Percentiles rank a stretch among this genome's conserved stretches.
phyloP scores from a whole-genome alignment of 2,888 invertebrate genomes.

The Meiosimyza decipiens region DNA sequence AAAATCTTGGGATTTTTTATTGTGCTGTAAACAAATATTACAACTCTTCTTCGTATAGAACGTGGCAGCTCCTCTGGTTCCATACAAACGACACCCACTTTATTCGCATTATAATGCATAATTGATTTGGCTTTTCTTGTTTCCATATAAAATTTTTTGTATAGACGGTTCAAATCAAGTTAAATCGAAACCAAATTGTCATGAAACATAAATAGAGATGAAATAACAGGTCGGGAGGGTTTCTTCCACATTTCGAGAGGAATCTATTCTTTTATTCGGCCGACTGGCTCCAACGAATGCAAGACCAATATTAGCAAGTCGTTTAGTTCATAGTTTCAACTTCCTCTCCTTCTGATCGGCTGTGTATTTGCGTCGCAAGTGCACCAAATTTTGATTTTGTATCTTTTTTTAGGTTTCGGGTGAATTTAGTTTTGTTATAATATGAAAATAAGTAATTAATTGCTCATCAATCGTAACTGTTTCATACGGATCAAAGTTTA shows the following conservation, averaged over 20 bases:
- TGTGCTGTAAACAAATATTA: too few relatives aligned
- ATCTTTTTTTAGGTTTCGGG: conserved; percentile 34
- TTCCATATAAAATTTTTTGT: neutral
- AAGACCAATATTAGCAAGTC: conserved; percentile 20
- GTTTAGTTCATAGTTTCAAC: conserved; percentile 41
- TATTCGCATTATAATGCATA: conserved; percentile 31
- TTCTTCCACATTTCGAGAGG: conserved; percentile 22
- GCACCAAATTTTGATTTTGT: conserved; percentile 39
- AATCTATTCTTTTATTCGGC: conserved; percentile 17
- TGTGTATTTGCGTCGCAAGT: conserved; percentile 26
- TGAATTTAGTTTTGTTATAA: conserved; percentile 43
- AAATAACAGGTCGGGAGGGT: conserved; percentile 13
- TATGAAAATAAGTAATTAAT: too few relatives aligned
- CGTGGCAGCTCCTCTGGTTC: neutral
- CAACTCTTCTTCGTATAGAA: too few relatives aligned
- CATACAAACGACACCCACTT: conserved; percentile 35
- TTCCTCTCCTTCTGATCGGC: conserved; percentile 41
- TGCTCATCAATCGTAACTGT: conserved; percentile 53
- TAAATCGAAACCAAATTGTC: conserved; percentile 11
- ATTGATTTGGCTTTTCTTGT: conserved; percentile 35
- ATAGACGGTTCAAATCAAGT: conserved; percentile 16
- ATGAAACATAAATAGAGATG: conserved; percentile 19
- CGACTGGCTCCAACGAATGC: neutral
- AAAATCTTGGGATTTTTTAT: too few relatives aligned
- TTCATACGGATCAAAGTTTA: conserved; percentile 50